These are phyloP conservation scores for Horisme vitalbata DNA, from an alignment of 2,888 invertebrate genomes.

Conservation along the genomic window DNA sequence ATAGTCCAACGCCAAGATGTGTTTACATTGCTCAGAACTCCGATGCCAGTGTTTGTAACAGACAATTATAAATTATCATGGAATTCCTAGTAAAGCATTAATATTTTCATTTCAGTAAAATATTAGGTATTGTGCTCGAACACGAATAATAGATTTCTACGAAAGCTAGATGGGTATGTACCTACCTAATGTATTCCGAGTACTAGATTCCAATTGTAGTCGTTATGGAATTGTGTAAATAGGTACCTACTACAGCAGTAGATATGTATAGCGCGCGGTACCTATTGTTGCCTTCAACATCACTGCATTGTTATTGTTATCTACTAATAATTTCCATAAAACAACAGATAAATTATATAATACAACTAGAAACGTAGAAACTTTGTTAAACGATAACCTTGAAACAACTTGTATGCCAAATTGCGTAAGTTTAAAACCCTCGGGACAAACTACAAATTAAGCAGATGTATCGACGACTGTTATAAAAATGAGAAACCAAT, in stretches of 20 bases:
- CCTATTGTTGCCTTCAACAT: neutral
- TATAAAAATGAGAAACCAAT: neutral
- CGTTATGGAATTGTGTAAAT: neutral
- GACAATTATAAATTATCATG: slow-evolving; percentile 28
- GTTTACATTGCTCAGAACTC: slow-evolving; percentile 17
- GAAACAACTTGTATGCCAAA: neutral
- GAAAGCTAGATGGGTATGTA: slow-evolving; percentile 18
- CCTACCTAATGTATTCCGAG: slow-evolving; percentile 7
- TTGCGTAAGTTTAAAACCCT: neutral
- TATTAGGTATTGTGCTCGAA: slow-evolving; percentile 28
- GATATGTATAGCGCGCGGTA: no score
- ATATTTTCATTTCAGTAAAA: slow-evolving; percentile 33
- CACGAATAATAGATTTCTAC: slow-evolving; percentile 30
- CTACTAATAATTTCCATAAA: neutral
- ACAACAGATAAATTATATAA: neutral
- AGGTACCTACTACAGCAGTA: no score
- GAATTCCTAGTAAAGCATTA: slow-evolving; percentile 28
- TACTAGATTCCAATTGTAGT: slow-evolving; percentile 4
- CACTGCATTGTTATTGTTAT: no score
- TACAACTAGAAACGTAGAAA: neutral
- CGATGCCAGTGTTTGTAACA: slow-evolving; percentile 25
- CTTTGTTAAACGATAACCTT: neutral
- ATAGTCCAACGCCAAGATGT: neutral
- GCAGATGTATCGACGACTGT: neutral
- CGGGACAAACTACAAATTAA: neutral